Evolutionary conservation across 2,888 invertebrate genomes (phyloP).

Genomic region (Calliphora vomitoria): DNA sequence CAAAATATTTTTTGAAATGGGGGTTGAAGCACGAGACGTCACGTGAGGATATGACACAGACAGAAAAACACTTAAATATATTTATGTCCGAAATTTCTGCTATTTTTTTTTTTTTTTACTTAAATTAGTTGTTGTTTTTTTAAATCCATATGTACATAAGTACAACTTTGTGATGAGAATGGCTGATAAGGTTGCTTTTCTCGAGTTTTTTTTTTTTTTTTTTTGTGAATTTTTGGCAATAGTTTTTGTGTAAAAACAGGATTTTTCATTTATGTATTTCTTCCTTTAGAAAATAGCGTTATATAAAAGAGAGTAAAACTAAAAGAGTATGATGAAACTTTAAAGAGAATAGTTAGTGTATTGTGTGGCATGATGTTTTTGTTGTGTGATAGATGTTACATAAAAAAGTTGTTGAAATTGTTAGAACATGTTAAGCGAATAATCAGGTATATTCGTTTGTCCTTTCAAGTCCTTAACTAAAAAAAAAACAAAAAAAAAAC

Average conservation of each 20-base stretch:
- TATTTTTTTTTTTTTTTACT: constrained; percentile 2
- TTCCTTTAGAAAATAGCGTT: background rate
- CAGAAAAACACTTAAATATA: constrained; percentile 58
- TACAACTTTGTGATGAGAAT: constrained; percentile 17
- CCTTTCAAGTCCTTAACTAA: background rate
- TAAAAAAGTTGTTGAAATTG: constrained; percentile 1
- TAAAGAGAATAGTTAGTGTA: constrained; percentile 23
- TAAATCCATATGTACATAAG: background rate
- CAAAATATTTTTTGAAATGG: constrained; percentile 30
- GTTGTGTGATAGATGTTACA: constrained; percentile 9
- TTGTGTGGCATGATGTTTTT: background rate
- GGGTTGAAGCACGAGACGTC: constrained; percentile 65
- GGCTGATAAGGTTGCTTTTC: constrained; percentile 29
- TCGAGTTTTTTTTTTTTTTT: constrained; percentile 8
- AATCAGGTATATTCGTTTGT: constrained; percentile 12
- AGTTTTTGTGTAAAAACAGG: constrained; percentile 33
- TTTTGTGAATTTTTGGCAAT: constrained; percentile 26
- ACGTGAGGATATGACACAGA: constrained; percentile 70
- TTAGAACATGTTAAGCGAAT: background rate
- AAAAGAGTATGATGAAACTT: background rate
- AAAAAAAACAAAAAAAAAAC: background rate
- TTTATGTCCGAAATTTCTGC: constrained; percentile 29
- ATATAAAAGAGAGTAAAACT: background rate
- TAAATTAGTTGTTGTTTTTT: background rate
- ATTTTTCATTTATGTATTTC: background rate